Base-by-base conservation (phyloP, 2,113 vertebrate species). In the Chinchilla lanigera region DNA sequence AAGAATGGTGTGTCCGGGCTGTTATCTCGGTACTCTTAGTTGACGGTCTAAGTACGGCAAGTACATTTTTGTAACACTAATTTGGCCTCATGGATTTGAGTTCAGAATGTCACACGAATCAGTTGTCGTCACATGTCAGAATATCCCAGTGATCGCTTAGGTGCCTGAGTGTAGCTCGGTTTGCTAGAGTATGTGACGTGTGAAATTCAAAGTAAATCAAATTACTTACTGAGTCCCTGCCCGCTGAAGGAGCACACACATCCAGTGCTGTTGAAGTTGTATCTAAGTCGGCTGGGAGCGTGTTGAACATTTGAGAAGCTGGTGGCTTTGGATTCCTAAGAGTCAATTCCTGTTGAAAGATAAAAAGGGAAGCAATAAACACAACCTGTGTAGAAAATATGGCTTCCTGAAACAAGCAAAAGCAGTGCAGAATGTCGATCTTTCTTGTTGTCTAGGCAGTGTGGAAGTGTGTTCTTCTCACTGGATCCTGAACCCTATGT, bases 71-170 rank as follows among this genome's bases (percentile, higher is more conserved):
- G 65, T 97, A 97, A 85, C 60, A 97, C 98, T 97, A 97, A 86
- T 91, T 94, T 75, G 71, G 60, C 83, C 44, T 81, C 96, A 82
- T 67, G 65, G 96, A 93, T 95, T 97, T 97, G 95, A 97, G 94
- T 96, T 90, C 95, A 97, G 98, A 97, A 95, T 85, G 90, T 50
- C 78, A 96, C 3, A 44, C 65, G 97, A 93, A 93, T 97, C 24
- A 58, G 97, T 98, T 97, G 86, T 87, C 98, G 69, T 96, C 86
- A 97, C 89, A 98, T 96, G 94, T 97, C 95, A 97, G 52, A 88
- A 82, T 96, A 91, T 93, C 97, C 92, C 90, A 97, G 26, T 98
- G 96, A 92, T 90, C 30, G 92, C 87, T 47, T 82, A 83, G 61
- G 78, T 71, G 83, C 89, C 93, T 91, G 35, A 93, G 97, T 75